A percentile compares a stretch with the other conserved stretches of the same genome.
These are phyloP conservation scores for Ladona fulva DNA, from an alignment of 1,140 invertebrate species.

Conservation along the genomic window DNA sequence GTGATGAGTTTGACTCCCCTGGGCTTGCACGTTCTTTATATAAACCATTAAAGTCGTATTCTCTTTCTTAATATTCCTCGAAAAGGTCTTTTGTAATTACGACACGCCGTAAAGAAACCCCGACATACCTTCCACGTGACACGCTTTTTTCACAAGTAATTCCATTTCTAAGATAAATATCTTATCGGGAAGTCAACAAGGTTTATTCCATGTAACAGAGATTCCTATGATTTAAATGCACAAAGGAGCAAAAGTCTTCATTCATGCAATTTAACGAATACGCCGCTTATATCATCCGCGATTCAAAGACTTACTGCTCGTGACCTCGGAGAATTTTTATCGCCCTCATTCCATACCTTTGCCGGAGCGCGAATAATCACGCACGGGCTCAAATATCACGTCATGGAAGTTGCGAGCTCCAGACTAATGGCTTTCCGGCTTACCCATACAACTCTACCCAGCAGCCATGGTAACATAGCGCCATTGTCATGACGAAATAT, in stretches of 20 bases:
- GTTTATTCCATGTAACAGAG: not conserved
- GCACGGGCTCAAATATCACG: conserved; percentile 2
- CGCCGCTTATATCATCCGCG: not conserved
- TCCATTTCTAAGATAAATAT: too few relatives aligned
- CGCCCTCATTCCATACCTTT: not conserved
- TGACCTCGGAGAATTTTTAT: not conserved
- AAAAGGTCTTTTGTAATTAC: too few relatives aligned
- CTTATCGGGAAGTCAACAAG: too few relatives aligned
- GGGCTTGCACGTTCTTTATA: too few relatives aligned
- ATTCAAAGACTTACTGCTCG: not conserved
- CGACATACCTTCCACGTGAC: too few relatives aligned
- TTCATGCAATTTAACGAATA: not conserved
- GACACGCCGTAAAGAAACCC: too few relatives aligned
- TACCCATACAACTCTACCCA: not conserved
- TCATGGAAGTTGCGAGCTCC: not conserved
- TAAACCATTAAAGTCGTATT: too few relatives aligned
- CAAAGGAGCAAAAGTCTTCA: not conserved
- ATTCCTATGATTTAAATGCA: not conserved
- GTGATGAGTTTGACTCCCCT: too few relatives aligned
- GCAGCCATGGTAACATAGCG: not conserved
- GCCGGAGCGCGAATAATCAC: not conserved
- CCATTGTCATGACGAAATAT: not conserved
- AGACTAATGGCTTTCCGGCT: not conserved
- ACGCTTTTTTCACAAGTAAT: too few relatives aligned
- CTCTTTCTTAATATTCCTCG: too few relatives aligned